Evolutionary conservation across 2,113 vertebrate genomes (phyloP).

Genomic region (Puffinus mauretanicus): DNA sequence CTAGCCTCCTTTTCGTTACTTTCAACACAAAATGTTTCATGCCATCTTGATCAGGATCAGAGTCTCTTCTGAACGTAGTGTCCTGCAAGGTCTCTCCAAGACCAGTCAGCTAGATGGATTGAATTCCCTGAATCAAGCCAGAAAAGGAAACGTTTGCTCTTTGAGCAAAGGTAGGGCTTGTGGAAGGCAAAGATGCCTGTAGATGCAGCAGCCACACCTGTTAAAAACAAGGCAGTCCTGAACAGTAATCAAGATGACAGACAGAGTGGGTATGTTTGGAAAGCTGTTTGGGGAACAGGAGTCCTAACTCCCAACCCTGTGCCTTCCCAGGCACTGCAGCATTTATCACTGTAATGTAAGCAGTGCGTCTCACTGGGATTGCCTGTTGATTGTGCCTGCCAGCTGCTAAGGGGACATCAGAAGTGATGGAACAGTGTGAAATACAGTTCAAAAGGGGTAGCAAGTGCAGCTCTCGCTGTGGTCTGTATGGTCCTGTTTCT

Average conservation of each 20-base stretch:
- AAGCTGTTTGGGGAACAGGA: background rate
- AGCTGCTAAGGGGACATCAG: rapidly evolving
- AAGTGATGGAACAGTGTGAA: background rate
- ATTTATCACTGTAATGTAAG: background rate
- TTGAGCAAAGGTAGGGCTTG: background rate
- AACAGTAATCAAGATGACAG: background rate
- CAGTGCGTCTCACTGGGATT: background rate
- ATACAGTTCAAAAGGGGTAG: background rate
- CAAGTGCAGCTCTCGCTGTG: background rate
- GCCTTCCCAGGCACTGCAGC: background rate
- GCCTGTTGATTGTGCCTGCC: background rate
- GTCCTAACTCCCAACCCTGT: background rate
- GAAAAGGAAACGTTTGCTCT: background rate
- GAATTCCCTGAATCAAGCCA: background rate
- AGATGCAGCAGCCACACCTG: background rate
- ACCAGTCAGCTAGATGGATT: background rate
- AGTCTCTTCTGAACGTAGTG: background rate
- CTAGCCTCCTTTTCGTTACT: background rate
- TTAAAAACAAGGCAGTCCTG: background rate
- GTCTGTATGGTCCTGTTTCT: background rate
- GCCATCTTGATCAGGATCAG: background rate
- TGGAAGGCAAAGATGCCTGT: background rate
- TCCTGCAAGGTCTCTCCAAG: background rate
- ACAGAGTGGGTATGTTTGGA: background rate
- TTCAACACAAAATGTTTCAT: background rate